Conservation (phyloP, 2,797 vertebrate species). For the Coendou prehensilis region DNA sequence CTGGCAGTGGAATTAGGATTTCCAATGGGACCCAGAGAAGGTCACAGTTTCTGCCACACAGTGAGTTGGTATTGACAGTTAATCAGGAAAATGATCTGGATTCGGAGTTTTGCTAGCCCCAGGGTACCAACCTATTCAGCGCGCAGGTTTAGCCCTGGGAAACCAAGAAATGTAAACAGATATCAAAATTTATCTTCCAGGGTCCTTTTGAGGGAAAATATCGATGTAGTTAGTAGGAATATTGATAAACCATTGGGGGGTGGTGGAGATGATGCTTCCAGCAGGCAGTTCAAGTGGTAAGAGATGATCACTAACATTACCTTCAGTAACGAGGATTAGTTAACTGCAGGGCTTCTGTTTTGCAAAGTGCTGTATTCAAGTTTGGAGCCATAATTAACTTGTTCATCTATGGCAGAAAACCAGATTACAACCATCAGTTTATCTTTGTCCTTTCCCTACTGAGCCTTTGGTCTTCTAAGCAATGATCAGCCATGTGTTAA, state of each 20-base stretch:
- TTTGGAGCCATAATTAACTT: neutral
- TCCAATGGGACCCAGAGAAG: neutral
- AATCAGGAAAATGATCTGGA: neutral
- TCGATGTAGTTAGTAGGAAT: neutral
- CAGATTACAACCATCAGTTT: neutral
- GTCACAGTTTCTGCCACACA: neutral
- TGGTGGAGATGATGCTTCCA: neutral
- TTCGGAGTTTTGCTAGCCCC: neutral
- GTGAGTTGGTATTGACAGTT: neutral
- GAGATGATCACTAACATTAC: neutral
- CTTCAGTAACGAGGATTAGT: neutral
- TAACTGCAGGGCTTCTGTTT: neutral
- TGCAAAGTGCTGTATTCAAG: neutral
- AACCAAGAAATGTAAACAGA: neutral
- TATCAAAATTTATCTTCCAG: neutral
- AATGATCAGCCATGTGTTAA: neutral
- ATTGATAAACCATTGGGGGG: neutral
- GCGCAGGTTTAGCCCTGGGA: neutral
- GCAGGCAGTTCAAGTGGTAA: neutral
- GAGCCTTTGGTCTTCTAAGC: neutral
- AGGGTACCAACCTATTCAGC: neutral
- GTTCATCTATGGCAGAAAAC: neutral
- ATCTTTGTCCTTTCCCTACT: neutral
- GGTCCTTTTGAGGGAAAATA: neutral
- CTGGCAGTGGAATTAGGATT: neutral